Evolutionary conservation across 1,140 invertebrate genomes (phyloP).

Genomic region (Psilanteris sp.): DNA sequence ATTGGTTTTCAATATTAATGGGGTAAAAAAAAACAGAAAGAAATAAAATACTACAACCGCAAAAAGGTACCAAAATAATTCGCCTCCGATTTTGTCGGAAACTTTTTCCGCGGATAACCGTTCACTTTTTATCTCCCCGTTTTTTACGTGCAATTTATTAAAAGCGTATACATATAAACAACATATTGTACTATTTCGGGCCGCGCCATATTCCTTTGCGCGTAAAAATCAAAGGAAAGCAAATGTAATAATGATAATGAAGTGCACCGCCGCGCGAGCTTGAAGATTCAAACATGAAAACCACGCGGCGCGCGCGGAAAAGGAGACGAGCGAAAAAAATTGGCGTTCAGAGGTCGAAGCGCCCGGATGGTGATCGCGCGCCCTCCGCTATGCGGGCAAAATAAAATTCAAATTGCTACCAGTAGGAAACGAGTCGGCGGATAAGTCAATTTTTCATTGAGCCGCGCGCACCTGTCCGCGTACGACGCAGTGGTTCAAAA

Average conservation of each 20-base stretch:
- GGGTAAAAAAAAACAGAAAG: no score
- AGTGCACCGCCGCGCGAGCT: conserved; percentile 1
- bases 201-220: no score
- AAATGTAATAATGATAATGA: conserved; percentile 16
- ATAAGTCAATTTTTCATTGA: conserved; percentile 58
- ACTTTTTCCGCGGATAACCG: no score
- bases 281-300: conserved; percentile 16
- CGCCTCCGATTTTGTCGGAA: no score
- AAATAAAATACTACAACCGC: no score
- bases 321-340: conserved; percentile 9
- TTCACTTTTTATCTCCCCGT: no score
- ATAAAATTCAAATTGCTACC: conserved; percentile 51
- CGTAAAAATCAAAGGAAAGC: conserved; percentile 6
- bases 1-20: no score
- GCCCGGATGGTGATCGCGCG: conserved; percentile 45
- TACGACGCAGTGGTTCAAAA: background rate
- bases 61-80: no score
- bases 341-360: conserved; percentile 18
- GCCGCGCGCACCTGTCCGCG: conserved; percentile 39
- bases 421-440: conserved; percentile 36
- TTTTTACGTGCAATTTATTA: conserved; percentile 8
- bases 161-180: no score
- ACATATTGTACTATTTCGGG: no score
- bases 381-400: no score
- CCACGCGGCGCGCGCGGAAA: background rate